Evolutionary conservation across 2,113 vertebrate genomes (phyloP), one percentile per base, ranked within the genome.

Genomic region (Rhinoderma darwinii): DNA sequence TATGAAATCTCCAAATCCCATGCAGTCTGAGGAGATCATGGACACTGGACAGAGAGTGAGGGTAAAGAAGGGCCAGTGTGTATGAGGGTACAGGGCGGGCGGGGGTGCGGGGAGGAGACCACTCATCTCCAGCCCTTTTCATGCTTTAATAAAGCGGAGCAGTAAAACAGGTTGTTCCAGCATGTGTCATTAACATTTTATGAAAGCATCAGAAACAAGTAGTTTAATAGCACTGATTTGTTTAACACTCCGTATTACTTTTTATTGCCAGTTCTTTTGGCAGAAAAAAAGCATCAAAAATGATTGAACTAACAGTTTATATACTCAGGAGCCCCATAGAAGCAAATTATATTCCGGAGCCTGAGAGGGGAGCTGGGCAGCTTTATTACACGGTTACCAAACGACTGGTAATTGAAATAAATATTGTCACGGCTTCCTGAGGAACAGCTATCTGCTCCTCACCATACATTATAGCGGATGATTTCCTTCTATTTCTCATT

Each of bases 241-340:
- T 89, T 91, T 91, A 88, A 88, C 76, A 88, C 83, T 80, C 86
- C 76, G 86, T n/a, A 86, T 88, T 87, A 87, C 70, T 84, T 90
- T 93, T 92, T 91, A 92, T 91, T 88, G 89, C 88, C 50, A 86
- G 61, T 84, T 89, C 90, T 83, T 90, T 91, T 90, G 90, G 88
- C 91, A 90, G 90, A 88, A 88, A 88, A 39, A 37, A 87, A 80
- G 89, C 88, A 88, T 86, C 81, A 75, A 80, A 87, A 17, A 39
- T 79, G 87, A 0, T 66, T 82, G 84, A 89, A 54, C 88, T 0
- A 20, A 75, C 86, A 77, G 86, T 86, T 86, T 30, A 82, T 4
- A 39, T 88, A 89, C 91, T 87, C 89, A 80, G 39, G 82, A 59
- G 84, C 37, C 54, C 85, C 35, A 82, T 75, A 80, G 44, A 68